phyloP scores from a whole-genome alignment of 1,140 invertebrate species.

The Macrobrachium nipponense region DNA sequence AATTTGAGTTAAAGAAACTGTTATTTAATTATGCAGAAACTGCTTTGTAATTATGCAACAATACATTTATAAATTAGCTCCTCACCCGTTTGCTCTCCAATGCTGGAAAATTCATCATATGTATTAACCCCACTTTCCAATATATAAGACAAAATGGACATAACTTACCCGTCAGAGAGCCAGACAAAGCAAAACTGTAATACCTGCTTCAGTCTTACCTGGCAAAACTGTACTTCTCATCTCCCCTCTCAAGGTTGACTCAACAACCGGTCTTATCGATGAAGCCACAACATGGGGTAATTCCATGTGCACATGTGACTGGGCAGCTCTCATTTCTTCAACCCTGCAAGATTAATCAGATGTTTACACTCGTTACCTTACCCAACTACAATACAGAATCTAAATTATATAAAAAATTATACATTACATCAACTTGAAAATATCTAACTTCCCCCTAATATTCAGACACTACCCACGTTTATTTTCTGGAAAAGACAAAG shows the following conservation, averaged over 20 bases:
- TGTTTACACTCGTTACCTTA: too few species aligned
- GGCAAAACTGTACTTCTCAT: slow-evolving; percentile 31
- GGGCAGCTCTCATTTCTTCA: slow-evolving; percentile 40
- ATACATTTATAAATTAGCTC: too few species aligned
- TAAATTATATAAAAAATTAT: not conserved
- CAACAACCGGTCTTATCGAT: slow-evolving; percentile 33
- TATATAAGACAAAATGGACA: too few species aligned
- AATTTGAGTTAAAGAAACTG: too few species aligned
- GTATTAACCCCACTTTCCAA: too few species aligned
- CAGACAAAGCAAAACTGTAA: not conserved
- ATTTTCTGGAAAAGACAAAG: not conserved
- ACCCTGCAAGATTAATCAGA: slow-evolving; percentile 21
- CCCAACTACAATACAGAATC: too few species aligned
- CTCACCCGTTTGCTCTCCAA: too few species aligned
- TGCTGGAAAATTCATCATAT: too few species aligned
- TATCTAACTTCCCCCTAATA: not conserved
- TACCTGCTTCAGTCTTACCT: not conserved
- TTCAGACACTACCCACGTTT: not conserved
- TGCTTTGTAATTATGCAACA: too few species aligned
- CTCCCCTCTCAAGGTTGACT: slow-evolving; percentile 45
- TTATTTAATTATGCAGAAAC: too few species aligned
- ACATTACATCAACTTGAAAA: not conserved
- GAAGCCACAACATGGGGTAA: slow-evolving; percentile 36
- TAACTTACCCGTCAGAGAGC: too few species aligned
- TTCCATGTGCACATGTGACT: slow-evolving; percentile 45